These are phyloP conservation scores for Tribolium freemani DNA, from an alignment of 2,888 invertebrate genomes.

Conservation along the genomic window DNA sequence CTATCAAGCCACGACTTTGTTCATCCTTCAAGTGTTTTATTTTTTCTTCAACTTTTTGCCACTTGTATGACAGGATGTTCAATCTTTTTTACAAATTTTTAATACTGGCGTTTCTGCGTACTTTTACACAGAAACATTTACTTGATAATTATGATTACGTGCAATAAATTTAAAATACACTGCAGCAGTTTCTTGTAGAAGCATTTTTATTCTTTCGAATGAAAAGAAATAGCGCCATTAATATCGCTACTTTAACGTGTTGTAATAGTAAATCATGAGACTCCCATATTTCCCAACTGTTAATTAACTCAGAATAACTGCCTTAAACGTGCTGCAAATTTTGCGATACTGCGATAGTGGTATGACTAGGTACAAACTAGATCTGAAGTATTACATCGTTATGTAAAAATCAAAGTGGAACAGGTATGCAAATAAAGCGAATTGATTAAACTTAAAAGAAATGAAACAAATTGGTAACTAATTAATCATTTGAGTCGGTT, in stretches of 20 bases:
- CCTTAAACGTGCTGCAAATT: neutral
- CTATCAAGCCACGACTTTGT: constrained; percentile 27
- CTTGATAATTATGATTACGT: constrained; percentile 1
- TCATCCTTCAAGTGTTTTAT: constrained; percentile 16
- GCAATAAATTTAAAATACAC: neutral
- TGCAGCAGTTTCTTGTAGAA: neutral
- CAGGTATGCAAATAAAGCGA: neutral
- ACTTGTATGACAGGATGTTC: neutral
- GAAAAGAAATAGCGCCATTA: constrained; percentile 4
- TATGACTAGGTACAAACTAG: neutral
- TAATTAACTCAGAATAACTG: constrained; percentile 23
- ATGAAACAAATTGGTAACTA: neutral
- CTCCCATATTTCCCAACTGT: constrained; percentile 6
- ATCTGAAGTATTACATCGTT: neutral
- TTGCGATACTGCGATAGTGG: constrained; percentile 21
- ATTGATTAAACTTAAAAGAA: neutral
- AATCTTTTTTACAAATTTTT: neutral
- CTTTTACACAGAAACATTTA: neutral
- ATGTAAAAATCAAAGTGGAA: neutral
- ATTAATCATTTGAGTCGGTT: constrained; percentile 22
- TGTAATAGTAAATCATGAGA: constrained; percentile 14
- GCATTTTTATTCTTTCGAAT: neutral
- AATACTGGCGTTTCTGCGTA: neutral
- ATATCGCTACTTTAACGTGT: constrained; percentile 5
- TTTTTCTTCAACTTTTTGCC: constrained; percentile 11